Conservation (phyloP, 2,797 vertebrate genomes). For the Melanogrammus aeglefinus region DNA sequence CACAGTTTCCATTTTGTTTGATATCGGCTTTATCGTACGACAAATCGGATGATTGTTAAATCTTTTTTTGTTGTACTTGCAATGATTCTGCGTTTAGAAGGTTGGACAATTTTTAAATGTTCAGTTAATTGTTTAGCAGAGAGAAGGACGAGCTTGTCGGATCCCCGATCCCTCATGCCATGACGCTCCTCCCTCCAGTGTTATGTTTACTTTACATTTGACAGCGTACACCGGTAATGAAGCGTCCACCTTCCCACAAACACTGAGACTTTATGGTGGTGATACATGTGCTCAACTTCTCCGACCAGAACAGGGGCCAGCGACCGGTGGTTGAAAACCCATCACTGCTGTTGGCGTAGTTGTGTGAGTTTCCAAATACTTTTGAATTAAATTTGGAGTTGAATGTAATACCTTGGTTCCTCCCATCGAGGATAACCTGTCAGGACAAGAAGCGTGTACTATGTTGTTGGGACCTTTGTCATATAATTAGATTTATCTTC, state of each 20-base stretch:
- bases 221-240: not conserved
- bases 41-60: not conserved
- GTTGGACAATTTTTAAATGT: no score
- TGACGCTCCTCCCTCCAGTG: not conserved
- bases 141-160: not conserved
- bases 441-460: no score
- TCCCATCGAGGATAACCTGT: no score
- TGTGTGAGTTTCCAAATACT: not conserved
- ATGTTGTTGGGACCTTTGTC: no score
- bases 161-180: not conserved
- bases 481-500: no score
- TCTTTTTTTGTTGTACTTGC: not conserved
- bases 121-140: not conserved
- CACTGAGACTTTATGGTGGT: not conserved
- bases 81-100: not conserved
- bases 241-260: not conserved
- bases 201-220: not conserved
- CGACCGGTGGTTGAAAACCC: not conserved
- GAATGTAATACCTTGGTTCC: not conserved
- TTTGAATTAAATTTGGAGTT: not conserved
- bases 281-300: not conserved
- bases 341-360: not conserved
- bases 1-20: not conserved
- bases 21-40: not conserved
- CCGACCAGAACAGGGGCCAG: not conserved